Base-by-base conservation (phyloP, 2,888 invertebrate species). In the Thera britannica region DNA sequence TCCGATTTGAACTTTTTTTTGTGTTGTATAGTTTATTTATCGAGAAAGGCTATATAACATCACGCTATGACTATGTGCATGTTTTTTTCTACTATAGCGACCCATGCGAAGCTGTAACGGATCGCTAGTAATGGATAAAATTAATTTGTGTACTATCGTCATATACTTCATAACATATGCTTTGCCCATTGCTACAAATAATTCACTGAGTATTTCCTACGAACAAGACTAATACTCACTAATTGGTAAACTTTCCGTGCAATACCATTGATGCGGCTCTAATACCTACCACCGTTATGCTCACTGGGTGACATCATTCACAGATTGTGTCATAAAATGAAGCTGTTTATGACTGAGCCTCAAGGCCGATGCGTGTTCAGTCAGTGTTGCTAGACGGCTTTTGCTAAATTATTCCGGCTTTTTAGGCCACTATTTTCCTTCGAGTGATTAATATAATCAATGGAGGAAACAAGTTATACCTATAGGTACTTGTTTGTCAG, bases 261-360 rank as follows among this genome's bases (percentile, higher is more conserved):
- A 61, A 58, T 23, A 46, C 58, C 54, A 62, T 65, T 9, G 57
- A 66, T 63, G 58, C 34, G 52, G 34, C 52, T 51, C 51, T 48
- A 48, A 11, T 38, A 58, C 34, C 49, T 69, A 65, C 3, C 8
- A 67, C 55, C 72, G 68, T 75, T 70, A 77, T 73, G 70, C 74
- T 61, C 46, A 69, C 67, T 67, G 70, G 70, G 77, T 83, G 83
- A 83, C 82, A 80, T 83, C 83, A 83, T 61, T 73, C 72, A 68
- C 60, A 67, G 77, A 81, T 82, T 81, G 72, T 82, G 79, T 80
- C 83, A 83, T 81, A 74, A 74, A 74, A 55, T 68, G 64, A 71
- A 75, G 69, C 68, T 70, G 73, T 74, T 74, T 74, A 76, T 66
- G 72, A 71, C 58, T 64, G 56, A 60, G 58, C 60, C 38, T 58